These are phyloP conservation scores for Oscarella lobularis DNA, from an alignment of 37 sponge, comb jelly and placozoan species.

Conservation along the genomic window DNA sequence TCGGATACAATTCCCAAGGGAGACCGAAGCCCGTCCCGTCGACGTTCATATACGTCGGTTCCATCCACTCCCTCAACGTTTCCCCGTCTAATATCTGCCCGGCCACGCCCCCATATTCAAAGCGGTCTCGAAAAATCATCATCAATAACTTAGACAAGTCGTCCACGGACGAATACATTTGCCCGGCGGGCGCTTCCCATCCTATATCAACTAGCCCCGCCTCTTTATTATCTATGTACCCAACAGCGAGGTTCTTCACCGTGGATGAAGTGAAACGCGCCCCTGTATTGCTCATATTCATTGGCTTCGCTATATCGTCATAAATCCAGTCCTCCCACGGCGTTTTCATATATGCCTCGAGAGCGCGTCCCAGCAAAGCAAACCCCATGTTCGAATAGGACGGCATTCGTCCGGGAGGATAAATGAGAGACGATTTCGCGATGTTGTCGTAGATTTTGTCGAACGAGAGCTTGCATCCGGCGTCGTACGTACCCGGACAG, in stretches of 20 bases:
- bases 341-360: constrained; percentile 1
- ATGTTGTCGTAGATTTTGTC: constrained; percentile 24
- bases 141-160: constrained; percentile 48
- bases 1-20: constrained; percentile 53
- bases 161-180: constrained; percentile 34
- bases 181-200: constrained; percentile 65
- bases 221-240: constrained; percentile 23
- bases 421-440: constrained; percentile 19
- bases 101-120: not conserved
- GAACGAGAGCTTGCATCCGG: constrained; percentile 26
- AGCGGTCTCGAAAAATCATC: constrained; percentile 25
- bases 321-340: constrained; percentile 42
- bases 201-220: constrained; percentile 38
- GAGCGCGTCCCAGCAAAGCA: constrained; percentile 39
- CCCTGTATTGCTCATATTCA: constrained; percentile 38
- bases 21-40: constrained; percentile 49
- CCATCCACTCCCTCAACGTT: constrained; percentile 56
- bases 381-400: constrained; percentile 63
- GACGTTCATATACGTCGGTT: constrained; percentile 27
- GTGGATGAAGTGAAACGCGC: constrained; percentile 16
- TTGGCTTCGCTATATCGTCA: constrained; percentile 21
- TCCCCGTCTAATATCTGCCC: constrained; percentile 57
- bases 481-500: constrained; percentile 25
- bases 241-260: constrained; percentile 33
- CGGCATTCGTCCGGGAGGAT: constrained; percentile 44